Evolutionary conservation across 2,113 vertebrate genomes (phyloP).

Genomic region (Dicentrarchus labrax): DNA sequence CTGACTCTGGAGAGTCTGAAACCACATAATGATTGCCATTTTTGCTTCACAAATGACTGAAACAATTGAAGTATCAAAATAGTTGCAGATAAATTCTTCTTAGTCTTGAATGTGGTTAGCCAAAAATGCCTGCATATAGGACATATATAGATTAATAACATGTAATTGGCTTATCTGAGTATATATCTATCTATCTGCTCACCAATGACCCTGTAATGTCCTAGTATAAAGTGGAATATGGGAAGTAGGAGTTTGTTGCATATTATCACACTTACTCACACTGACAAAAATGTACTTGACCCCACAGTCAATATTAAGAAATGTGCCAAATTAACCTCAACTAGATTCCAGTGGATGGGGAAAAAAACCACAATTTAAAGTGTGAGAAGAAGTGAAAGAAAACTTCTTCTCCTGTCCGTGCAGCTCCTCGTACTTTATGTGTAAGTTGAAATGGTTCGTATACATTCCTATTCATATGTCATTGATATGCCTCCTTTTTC

Average conservation of each 20-base stretch:
- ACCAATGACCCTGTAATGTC: neutral
- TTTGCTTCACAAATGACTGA: too few relatives aligned
- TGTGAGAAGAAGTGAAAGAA: constrained; percentile 15
- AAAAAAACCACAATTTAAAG: neutral
- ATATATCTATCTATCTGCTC: neutral
- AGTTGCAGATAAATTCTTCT: too few relatives aligned
- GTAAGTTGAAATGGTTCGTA: constrained; percentile 10
- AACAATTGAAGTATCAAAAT: too few relatives aligned
- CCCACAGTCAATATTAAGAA: constrained; percentile 43
- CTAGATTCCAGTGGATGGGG: neutral
- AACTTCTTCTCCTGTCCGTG: neutral
- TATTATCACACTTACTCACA: constrained; percentile 16
- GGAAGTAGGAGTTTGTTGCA: neutral
- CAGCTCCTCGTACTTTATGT: constrained; percentile 12
- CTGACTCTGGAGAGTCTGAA: too few relatives aligned
- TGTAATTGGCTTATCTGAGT: neutral
- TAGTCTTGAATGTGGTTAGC: neutral
- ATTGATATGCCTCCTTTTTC: neutral
- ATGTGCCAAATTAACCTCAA: constrained; percentile 42
- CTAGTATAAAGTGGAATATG: neutral
- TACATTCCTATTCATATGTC: constrained; percentile 1
- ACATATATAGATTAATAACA: too few relatives aligned
- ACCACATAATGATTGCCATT: too few relatives aligned
- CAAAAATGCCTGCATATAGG: neutral
- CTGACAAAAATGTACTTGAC: constrained; percentile 42